These are phyloP conservation scores for Dicrostonyx torquatus DNA, from an alignment of 2,797 vertebrate genomes.

Conservation along the genomic window DNA sequence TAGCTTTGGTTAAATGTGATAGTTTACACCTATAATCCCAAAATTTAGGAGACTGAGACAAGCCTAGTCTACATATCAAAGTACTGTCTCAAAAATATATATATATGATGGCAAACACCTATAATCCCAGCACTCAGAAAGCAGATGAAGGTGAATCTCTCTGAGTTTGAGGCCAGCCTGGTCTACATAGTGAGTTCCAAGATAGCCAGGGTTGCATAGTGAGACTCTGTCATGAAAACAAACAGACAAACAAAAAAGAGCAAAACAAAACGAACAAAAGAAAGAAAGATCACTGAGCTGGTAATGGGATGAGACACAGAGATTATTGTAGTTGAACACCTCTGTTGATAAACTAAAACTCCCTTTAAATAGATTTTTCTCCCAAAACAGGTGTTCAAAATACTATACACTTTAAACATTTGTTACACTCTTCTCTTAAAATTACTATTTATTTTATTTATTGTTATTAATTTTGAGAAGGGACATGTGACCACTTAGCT, in stretches of 20 bases:
- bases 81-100: background rate
- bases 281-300: background rate
- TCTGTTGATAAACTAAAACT: conserved; percentile 8
- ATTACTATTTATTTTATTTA: background rate
- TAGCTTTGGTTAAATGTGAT: background rate
- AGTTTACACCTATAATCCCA: background rate
- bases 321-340: background rate
- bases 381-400: conserved; percentile 1
- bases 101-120: background rate
- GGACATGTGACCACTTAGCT: too few species aligned
- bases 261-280: background rate
- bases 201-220: background rate
- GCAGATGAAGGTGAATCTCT: background rate
- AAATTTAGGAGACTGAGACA: background rate
- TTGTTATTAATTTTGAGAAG: background rate
- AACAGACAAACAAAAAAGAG: too few species aligned
- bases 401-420: conserved; percentile 17
- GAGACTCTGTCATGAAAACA: background rate
- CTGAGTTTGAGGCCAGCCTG: background rate
- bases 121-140: background rate
- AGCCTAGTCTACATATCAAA: background rate
- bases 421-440: conserved; percentile 21
- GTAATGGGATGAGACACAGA: background rate
- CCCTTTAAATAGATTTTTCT: background rate
- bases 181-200: background rate